Evolutionary conservation across 2,797 vertebrate genomes (phyloP), one percentile per base, ranked within the genome.

Genomic region (Danio tinwini): DNA sequence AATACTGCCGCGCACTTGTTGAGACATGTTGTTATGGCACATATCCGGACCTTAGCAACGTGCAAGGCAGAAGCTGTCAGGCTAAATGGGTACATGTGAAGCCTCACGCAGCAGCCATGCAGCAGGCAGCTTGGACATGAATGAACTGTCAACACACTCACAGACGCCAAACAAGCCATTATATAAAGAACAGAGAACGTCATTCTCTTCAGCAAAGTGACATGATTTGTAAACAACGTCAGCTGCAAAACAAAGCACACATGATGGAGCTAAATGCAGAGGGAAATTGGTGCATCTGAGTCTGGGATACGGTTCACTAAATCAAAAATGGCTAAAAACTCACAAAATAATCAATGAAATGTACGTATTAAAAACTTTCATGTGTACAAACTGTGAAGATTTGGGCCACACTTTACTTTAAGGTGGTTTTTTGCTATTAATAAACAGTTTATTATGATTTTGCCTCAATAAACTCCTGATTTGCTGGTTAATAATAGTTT

Each of bases 21-120:
- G 81, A 84, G 87, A 78, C 80, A 81, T 76, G 81, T 79, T 82
- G 62, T 85, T 72, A 49, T 83, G 83, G 87, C 76, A 82, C 61
- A 72, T 81, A 82, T 81, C 55, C 75, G 83, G 85, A 82, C 80
- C 82, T 73, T 81, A 82, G 70, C 81, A 89, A 80, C 45, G 5
- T 65, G 79, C 17, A 6, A 78, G 86, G 86, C 85, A 81, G 91
- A 89, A 88, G 88, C 72, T 59, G 90, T 89, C 85, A 81, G 50
- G 78, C 82, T 84, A 87, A 88, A 84, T 80, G 82, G 80, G 55
- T 21, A 19, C 71, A 68, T 74, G 82, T 83, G 83, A 84, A 73
- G 17, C 72, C 80, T 84, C 86, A 82, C n/a, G 65, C 80, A 81
- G 85, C 83, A 86, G 83, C 65, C 79, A 87, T 65, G 74, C 85